phyloP scores from a whole-genome alignment of 2,797 vertebrate species.

The Eulemur rubriventer region DNA sequence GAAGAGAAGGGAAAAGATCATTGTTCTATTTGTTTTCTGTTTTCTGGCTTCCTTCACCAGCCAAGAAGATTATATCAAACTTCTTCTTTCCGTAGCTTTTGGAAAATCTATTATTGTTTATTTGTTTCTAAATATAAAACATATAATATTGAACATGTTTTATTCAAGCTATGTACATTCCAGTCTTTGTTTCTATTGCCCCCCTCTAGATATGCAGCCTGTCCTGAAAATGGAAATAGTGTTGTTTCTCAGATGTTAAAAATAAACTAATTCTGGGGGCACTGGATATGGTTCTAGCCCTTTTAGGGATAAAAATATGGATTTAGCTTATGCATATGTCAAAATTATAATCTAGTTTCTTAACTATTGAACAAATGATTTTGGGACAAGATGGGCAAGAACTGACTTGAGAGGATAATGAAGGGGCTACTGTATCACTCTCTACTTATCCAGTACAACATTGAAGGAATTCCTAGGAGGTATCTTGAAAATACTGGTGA shows the following conservation, averaged over 20 bases:
- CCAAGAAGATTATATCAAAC: background rate
- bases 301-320: background rate
- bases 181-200: background rate
- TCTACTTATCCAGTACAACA: background rate
- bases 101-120: background rate
- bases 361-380: background rate
- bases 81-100: background rate
- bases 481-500: background rate
- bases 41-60: slow-evolving; percentile 17
- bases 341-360: background rate
- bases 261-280: background rate
- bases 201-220: background rate
- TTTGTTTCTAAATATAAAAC: slow-evolving; percentile 25
- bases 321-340: background rate
- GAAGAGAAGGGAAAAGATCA: background rate
- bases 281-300: background rate
- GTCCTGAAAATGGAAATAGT: background rate
- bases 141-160: background rate
- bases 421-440: background rate
- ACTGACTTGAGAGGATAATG: background rate
- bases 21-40: background rate
- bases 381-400: background rate
- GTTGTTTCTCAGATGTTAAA: background rate
- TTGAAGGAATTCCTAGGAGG: background rate
- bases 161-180: background rate